These are phyloP conservation scores for Cybosia mesomella DNA, from an alignment of 2,888 invertebrate species.

Conservation along the genomic window DNA sequence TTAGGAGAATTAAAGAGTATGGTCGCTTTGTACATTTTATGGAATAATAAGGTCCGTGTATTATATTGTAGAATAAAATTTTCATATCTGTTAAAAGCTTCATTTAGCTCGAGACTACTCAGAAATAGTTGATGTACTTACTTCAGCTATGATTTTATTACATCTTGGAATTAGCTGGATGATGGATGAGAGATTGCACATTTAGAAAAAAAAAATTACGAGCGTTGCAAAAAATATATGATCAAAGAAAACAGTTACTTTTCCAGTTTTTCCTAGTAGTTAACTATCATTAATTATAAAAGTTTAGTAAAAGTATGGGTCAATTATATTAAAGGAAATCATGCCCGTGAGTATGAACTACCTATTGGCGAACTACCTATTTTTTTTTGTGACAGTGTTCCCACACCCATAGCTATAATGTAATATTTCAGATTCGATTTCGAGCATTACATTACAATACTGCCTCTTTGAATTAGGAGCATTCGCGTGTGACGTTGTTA, in stretches of 20 bases:
- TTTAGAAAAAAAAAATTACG: background rate
- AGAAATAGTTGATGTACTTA: background rate
- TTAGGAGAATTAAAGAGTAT: background rate
- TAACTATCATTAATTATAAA: too few relatives aligned
- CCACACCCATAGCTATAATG: too few relatives aligned
- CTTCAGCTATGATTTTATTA: background rate
- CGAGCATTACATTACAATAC: too few relatives aligned
- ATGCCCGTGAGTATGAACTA: too few relatives aligned
- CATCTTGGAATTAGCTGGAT: background rate
- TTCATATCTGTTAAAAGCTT: background rate
- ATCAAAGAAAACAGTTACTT: slow-evolving; percentile 1
- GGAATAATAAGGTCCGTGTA: slow-evolving; percentile 15
- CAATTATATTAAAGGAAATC: background rate
- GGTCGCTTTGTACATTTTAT: slow-evolving; percentile 15
- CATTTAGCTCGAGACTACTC: background rate
- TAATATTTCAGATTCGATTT: too few relatives aligned
- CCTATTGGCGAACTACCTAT: too few relatives aligned
- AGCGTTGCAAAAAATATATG: background rate
- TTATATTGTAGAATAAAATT: slow-evolving; percentile 12
- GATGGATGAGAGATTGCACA: background rate
- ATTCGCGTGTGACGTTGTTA: too few relatives aligned
- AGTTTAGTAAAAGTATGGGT: background rate
- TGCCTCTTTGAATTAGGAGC: too few relatives aligned
- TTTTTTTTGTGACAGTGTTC: too few relatives aligned
- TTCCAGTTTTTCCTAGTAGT: background rate